These are phyloP conservation scores for Natator depressus DNA, from an alignment of 2,113 vertebrate genomes.

Conservation along the genomic window DNA sequence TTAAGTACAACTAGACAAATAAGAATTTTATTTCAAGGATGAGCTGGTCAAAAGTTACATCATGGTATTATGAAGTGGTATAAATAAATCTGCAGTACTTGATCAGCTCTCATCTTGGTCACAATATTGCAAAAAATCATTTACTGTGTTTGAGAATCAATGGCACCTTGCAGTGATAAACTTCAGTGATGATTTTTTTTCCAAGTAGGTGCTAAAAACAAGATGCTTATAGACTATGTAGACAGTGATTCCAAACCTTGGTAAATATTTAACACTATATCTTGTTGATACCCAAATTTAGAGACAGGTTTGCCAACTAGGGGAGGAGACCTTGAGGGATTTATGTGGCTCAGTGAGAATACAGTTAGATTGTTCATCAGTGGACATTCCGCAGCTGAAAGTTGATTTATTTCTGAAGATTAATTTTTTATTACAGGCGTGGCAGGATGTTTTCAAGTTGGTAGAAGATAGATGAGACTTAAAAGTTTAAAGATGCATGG, in stretches of 20 bases:
- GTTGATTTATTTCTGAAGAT: not conserved
- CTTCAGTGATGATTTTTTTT: not conserved
- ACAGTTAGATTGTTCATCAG: not conserved
- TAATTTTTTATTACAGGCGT: not conserved
- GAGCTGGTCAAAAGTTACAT: not conserved
- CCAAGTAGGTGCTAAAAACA: not conserved
- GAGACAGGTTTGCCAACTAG: not conserved
- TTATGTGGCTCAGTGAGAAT: rapidly evolving
- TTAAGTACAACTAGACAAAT: not conserved
- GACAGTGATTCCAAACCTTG: not conserved
- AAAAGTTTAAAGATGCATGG: not conserved
- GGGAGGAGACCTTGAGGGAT: not conserved
- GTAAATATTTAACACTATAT: not conserved
- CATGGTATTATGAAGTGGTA: rapidly evolving
- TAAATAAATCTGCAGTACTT: not conserved
- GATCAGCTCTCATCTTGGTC: not conserved
- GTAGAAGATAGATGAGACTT: not conserved
- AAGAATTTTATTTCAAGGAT: rapidly evolving
- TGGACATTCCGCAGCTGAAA: not conserved
- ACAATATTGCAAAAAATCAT: not conserved
- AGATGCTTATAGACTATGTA: not conserved
- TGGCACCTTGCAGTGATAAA: not conserved
- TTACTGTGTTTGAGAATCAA: rapidly evolving
- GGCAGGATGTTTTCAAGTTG: not conserved
- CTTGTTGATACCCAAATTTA: not conserved